phyloP scores from a whole-genome alignment of 2,113 vertebrate genomes.

The Monopterus albus region DNA sequence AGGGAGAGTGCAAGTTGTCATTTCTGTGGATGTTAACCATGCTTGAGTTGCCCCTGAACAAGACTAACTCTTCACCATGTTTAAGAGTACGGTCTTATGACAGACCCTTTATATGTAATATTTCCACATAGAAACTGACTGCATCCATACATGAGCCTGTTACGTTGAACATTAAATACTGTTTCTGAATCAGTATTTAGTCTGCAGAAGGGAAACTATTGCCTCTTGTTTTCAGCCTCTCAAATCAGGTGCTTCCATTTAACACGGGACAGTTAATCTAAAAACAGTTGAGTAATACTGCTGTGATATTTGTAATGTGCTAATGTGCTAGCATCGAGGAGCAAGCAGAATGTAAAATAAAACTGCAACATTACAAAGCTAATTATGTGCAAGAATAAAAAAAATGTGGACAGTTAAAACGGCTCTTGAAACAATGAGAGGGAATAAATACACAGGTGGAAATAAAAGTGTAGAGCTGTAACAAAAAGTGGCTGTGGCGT shows the following conservation, averaged over 20 bases:
- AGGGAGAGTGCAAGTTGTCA: neutral
- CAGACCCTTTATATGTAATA: no score
- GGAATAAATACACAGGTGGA: no score
- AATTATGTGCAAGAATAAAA: neutral
- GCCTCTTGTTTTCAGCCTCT: no score
- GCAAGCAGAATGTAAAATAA: neutral
- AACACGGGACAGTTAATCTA: no score
- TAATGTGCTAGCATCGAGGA: neutral
- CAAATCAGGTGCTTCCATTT: no score
- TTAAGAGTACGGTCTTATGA: neutral
- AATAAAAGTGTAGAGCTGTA: neutral
- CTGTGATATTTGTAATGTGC: neutral
- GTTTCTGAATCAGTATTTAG: no score
- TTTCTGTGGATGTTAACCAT: neutral
- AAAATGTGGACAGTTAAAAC: no score
- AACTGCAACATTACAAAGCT: neutral
- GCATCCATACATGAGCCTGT: neutral
- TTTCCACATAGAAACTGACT: no score
- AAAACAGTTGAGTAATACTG: neutral
- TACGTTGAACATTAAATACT: no score
- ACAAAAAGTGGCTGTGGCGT: neutral
- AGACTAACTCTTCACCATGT: neutral
- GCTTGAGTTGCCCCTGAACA: conserved; percentile 4
- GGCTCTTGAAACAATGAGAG: neutral
- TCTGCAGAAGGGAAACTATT: no score